phyloP scores from a whole-genome alignment of 2,113 vertebrate genomes.

The Anseranas semipalmata region DNA sequence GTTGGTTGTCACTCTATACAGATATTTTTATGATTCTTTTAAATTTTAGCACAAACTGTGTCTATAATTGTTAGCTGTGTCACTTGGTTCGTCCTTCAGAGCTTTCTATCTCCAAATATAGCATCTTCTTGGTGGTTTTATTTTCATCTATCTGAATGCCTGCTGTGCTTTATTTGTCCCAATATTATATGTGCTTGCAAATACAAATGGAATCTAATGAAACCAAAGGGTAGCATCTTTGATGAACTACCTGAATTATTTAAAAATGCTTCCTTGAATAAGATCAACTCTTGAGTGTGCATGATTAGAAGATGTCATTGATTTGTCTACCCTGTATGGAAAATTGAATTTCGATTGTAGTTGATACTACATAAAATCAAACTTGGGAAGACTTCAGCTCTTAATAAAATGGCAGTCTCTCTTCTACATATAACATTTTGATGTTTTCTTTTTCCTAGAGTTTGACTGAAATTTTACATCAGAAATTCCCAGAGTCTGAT shows the following conservation, averaged over 20 bases:
- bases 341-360: background rate
- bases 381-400: background rate
- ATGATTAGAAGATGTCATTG: background rate
- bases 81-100: background rate
- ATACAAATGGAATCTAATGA: background rate
- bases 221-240: background rate
- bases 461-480: constrained; percentile 87
- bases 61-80: background rate
- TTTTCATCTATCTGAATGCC: background rate
- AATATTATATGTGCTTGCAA: background rate
- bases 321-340: background rate
- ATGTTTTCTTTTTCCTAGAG: constrained; percentile 74
- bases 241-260: constrained; percentile 22
- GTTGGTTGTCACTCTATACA: constrained; percentile 69
- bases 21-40: background rate
- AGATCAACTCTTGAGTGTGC: background rate
- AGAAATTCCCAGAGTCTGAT: constrained; percentile 80
- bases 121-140: background rate
- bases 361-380: background rate
- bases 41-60: background rate
- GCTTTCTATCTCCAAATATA: background rate
- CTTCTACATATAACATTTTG: background rate
- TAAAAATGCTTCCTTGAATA: background rate
- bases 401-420: background rate
- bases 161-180: background rate